Percentiles rank a stretch among this genome's conserved stretches.
Evolutionary conservation across 1,140 invertebrate species (phyloP).

Genomic region (Cepaea nemoralis): DNA sequence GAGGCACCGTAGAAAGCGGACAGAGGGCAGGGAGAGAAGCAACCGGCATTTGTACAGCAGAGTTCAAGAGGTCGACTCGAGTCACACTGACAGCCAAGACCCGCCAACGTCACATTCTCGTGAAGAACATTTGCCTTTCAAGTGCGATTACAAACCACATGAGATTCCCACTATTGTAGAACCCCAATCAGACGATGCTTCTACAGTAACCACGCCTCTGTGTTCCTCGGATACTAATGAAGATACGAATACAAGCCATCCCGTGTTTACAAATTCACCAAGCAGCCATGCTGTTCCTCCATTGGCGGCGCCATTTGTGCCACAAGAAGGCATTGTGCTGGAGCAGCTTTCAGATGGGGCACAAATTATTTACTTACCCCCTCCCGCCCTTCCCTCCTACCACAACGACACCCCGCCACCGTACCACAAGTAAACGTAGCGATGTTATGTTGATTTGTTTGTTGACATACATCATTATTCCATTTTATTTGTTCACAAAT

Average conservation of each 20-base stretch:
- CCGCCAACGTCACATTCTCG: not conserved
- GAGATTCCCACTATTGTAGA: not conserved
- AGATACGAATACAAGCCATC: not conserved
- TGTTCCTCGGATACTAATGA: not conserved
- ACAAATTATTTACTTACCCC: not conserved
- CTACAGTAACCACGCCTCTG: not conserved
- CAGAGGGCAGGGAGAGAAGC: not conserved
- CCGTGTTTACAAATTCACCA: not conserved
- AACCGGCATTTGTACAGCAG: not conserved
- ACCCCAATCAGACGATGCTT: not conserved
- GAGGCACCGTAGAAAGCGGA: not conserved
- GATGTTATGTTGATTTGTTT: not conserved
- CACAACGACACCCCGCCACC: constrained; percentile 1
- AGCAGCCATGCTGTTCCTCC: not conserved
- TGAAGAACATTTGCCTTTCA: not conserved
- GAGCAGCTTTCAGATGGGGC: constrained; percentile 14
- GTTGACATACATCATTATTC: too few species aligned
- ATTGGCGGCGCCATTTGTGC: not conserved
- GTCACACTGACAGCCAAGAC: not conserved
- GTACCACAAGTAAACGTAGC: not conserved
- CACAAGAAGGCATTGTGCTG: not conserved
- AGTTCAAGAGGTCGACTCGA: not conserved
- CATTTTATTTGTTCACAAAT: too few species aligned
- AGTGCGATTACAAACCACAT: not conserved
- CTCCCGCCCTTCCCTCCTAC: not conserved